phyloP scores from a whole-genome alignment of 2,888 invertebrate genomes.

The Ophonus ardosiacus region DNA sequence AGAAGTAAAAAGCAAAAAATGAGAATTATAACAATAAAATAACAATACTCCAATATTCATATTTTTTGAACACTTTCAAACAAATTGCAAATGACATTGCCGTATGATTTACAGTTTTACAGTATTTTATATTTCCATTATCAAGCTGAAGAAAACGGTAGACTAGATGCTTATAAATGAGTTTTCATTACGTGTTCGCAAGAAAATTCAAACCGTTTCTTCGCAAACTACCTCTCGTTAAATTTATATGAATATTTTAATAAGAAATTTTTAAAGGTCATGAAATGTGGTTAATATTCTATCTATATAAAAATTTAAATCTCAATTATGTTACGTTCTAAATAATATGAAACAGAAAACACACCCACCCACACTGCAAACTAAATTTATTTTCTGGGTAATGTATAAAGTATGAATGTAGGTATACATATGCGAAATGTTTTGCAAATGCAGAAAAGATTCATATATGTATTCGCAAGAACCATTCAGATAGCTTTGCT shows the following conservation, averaged over 20 bases:
- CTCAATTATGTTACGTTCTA: not conserved
- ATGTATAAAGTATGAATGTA: not conserved
- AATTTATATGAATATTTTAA: not conserved
- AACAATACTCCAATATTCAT: no score
- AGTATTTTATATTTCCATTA: no score
- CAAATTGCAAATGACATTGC: no score
- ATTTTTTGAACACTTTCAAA: no score
- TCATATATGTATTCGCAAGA: slow-evolving; percentile 3
- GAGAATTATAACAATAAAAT: no score
- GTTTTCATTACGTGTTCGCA: no score
- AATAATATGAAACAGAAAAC: not conserved
- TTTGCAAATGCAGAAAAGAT: not conserved
- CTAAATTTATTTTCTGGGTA: not conserved
- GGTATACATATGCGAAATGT: slow-evolving; percentile 3
- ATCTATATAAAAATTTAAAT: not conserved
- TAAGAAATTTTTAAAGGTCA: not conserved
- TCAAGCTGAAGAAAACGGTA: no score
- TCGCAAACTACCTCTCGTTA: no score
- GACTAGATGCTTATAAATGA: no score
- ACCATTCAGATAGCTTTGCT: slow-evolving; percentile 1
- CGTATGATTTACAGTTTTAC: no score
- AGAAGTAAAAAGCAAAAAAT: no score
- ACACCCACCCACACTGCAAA: not conserved
- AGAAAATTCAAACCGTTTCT: no score
- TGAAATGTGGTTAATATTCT: not conserved